These are phyloP conservation scores for Brachirus orientalis DNA, from an alignment of 2,113 vertebrate species.

Conservation along the genomic window DNA sequence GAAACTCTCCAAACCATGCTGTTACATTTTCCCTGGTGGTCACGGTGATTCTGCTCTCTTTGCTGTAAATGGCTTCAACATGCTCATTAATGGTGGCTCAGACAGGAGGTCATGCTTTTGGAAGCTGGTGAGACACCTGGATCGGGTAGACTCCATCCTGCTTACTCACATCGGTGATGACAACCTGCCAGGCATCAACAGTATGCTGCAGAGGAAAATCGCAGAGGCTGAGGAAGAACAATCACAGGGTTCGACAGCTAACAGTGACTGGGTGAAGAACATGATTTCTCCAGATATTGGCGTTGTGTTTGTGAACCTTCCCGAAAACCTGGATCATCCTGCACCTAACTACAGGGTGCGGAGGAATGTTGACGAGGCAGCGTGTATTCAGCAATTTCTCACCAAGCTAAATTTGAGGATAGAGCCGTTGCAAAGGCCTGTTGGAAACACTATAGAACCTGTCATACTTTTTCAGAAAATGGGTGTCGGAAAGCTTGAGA, in stretches of 20 bases:
- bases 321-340: constrained; percentile 88
- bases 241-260: constrained; percentile 93
- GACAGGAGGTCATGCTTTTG: constrained; percentile 97
- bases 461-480: constrained; percentile 97
- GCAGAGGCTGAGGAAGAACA: constrained; percentile 94
- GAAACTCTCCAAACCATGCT: constrained; percentile 97
- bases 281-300: constrained; percentile 97
- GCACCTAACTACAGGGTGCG: constrained; percentile 87
- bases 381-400: constrained; percentile 90
- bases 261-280: constrained; percentile 98
- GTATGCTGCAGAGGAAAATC: constrained; percentile 94
- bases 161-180: constrained; percentile 95
- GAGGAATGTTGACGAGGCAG: constrained; percentile 89
- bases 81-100: constrained; percentile 96
- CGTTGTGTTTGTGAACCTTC: constrained; percentile 93
- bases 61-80: constrained; percentile 97
- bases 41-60: constrained; percentile 94
- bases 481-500: constrained; percentile 96
- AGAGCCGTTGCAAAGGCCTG: constrained; percentile 89
- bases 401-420: constrained; percentile 91
- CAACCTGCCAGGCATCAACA: constrained; percentile 95
- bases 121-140: constrained; percentile 96
- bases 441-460: constrained; percentile 89
- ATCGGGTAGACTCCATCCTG: constrained; percentile 95
- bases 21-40: constrained; percentile 96